Percentiles rank a stretch among this genome's conserved stretches.
Evolutionary conservation across 2,797 vertebrate genomes (phyloP).

Genomic region (Typhlichthys subterraneus): DNA sequence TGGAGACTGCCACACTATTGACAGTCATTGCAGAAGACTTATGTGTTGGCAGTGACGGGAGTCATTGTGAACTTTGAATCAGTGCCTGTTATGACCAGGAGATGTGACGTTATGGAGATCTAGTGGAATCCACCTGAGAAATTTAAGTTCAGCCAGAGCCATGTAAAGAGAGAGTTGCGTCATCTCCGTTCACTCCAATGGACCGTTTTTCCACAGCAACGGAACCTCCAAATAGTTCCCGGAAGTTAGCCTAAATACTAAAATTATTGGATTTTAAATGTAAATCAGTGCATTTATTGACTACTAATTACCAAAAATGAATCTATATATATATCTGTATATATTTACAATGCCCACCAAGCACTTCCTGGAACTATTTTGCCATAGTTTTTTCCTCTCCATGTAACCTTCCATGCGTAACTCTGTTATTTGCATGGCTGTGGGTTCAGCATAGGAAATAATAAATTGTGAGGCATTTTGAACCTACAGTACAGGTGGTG

Average conservation of each 20-base stretch:
- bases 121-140: slow-evolving; percentile 27
- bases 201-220: no score
- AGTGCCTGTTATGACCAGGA: slow-evolving; percentile 45
- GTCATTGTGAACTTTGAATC: slow-evolving; percentile 61
- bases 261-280: no score
- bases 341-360: no score
- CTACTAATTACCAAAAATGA: no score
- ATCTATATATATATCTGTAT: no score
- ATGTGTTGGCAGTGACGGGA: slow-evolving; percentile 50
- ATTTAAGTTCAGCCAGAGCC: background rate
- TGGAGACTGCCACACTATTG: slow-evolving; percentile 62
- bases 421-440: no score
- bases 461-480: background rate
- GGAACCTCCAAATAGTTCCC: no score
- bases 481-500: background rate
- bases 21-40: slow-evolving; percentile 60
- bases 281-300: no score
- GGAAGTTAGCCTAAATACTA: no score
- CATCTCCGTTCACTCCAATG: no score
- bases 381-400: slow-evolving; percentile 5
- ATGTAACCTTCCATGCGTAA: slow-evolving; percentile 1
- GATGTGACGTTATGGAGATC: slow-evolving; percentile 37
- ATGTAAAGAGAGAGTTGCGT: no score
- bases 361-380: no score
- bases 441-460: background rate